A percentile compares a stretch with the other conserved stretches of the same genome.
Conservation (phyloP, 30 jellyfish, hydroid and myxozoan species). For the Mastigias papua region DNA sequence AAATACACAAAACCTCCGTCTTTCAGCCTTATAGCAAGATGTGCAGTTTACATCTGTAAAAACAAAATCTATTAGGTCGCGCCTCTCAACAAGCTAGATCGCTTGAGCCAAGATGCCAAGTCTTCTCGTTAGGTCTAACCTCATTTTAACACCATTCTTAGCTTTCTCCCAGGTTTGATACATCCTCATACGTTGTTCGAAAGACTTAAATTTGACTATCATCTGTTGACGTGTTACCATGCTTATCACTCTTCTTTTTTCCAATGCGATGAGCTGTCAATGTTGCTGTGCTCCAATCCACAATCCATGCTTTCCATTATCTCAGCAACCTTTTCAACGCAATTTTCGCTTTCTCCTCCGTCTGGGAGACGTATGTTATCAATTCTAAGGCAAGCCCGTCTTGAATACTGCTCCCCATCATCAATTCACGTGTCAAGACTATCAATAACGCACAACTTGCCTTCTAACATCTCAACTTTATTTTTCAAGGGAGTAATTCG, state of each 20-base stretch:
- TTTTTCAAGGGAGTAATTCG: neutral
- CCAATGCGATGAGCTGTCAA: conserved; percentile 67
- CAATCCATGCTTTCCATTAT: conserved; percentile 34
- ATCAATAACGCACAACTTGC: conserved; percentile 10
- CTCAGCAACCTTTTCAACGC: conserved; percentile 17
- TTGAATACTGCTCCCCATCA: conserved; percentile 39
- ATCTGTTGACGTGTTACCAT: conserved; percentile 32
- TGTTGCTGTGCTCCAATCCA: conserved; percentile 10
- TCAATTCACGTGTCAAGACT: conserved; percentile 25
- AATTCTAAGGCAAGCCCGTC: conserved; percentile 29
- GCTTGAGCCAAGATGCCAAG: conserved; percentile 22
- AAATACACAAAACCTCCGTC: neutral
- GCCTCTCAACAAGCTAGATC: conserved; percentile 27
- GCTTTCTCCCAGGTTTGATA: conserved; percentile 37
- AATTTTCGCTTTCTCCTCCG: conserved; percentile 14
- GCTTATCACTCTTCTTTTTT: conserved; percentile 7
- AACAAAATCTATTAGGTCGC: conserved; percentile 30
- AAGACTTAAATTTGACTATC: conserved; percentile 28
- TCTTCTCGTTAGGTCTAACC: conserved; percentile 55
- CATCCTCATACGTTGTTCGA: neutral
- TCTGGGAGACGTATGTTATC: conserved; percentile 28
- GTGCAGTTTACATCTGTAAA: neutral
- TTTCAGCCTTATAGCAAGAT: neutral
- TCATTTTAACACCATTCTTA: conserved; percentile 13
- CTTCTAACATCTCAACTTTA: conserved; percentile 17